phyloP scores from a whole-genome alignment of 1,140 invertebrate species.

The Thaumetopoea pityocampa region DNA sequence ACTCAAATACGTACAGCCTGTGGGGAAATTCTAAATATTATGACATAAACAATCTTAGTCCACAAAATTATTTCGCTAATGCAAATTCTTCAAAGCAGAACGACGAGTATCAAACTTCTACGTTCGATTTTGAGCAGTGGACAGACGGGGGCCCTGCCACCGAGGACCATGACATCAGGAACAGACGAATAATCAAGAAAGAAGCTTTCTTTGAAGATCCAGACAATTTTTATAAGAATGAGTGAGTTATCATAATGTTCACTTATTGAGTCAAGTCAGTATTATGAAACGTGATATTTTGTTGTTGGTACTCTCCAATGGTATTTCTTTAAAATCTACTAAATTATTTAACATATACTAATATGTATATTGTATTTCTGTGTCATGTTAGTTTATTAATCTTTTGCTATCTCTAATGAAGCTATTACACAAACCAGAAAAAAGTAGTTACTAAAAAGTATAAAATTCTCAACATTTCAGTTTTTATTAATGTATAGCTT shows the following conservation, averaged over 20 bases:
- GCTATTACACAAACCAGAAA: too few species aligned
- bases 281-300: too few species aligned
- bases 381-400: constrained; percentile 8
- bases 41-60: constrained; percentile 16
- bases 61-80: constrained; percentile 9
- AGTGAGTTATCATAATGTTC: too few species aligned
- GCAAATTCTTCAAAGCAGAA: constrained; percentile 3
- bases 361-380: too few species aligned
- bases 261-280: too few species aligned
- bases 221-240: constrained; percentile 11
- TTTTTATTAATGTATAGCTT: too few species aligned
- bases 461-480: too few species aligned
- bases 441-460: too few species aligned
- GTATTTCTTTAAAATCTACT: too few species aligned
- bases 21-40: constrained; percentile 19
- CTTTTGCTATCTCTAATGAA: too few species aligned
- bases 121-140: neutral
- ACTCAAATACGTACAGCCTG: constrained; percentile 17
- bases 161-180: constrained; percentile 1
- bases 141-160: neutral
- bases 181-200: constrained; percentile 10
- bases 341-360: too few species aligned
- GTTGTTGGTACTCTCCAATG: too few species aligned
- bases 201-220: constrained; percentile 19
- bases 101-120: constrained; percentile 1